phyloP scores from a whole-genome alignment of 2,797 vertebrate genomes.

The Girardinus metallicus region DNA sequence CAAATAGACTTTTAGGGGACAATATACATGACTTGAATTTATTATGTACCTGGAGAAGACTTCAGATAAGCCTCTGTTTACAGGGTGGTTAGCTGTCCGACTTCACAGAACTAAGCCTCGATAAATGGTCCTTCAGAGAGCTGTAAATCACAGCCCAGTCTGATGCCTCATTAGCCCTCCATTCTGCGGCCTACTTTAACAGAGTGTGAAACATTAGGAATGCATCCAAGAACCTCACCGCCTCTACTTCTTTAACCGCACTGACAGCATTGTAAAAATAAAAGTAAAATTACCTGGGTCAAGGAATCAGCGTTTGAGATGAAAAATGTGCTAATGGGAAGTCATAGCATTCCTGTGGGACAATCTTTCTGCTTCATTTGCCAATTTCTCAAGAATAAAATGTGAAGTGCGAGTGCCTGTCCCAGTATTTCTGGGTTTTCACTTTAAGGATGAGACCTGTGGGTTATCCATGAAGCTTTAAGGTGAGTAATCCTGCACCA shows the following conservation, averaged over 20 bases:
- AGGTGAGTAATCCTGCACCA: constrained; percentile 51
- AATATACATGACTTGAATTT: neutral
- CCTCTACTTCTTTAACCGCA: constrained; percentile 11
- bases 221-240: constrained; percentile 13
- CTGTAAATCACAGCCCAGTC: constrained; percentile 51
- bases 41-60: neutral
- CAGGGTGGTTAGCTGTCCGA: constrained; percentile 18
- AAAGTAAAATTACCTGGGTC: constrained; percentile 31
- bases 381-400: constrained; percentile 20
- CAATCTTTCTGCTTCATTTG: constrained; percentile 2
- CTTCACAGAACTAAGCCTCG: constrained; percentile 23
- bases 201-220: constrained; percentile 41
- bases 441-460: constrained; percentile 4
- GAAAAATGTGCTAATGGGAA: constrained; percentile 43
- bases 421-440: neutral
- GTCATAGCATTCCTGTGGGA: constrained; percentile 1
- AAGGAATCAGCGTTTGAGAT: constrained; percentile 65
- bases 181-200: constrained; percentile 29
- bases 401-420: neutral
- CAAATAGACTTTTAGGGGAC: constrained; percentile 22
- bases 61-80: constrained; percentile 27
- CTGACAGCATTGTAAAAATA: constrained; percentile 32
- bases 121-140: constrained; percentile 28
- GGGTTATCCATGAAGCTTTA: constrained; percentile 31
- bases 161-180: constrained; percentile 46